These are phyloP conservation scores for Anguilla marmorata DNA, from an alignment of 2,797 vertebrate species.

Conservation along the genomic window DNA sequence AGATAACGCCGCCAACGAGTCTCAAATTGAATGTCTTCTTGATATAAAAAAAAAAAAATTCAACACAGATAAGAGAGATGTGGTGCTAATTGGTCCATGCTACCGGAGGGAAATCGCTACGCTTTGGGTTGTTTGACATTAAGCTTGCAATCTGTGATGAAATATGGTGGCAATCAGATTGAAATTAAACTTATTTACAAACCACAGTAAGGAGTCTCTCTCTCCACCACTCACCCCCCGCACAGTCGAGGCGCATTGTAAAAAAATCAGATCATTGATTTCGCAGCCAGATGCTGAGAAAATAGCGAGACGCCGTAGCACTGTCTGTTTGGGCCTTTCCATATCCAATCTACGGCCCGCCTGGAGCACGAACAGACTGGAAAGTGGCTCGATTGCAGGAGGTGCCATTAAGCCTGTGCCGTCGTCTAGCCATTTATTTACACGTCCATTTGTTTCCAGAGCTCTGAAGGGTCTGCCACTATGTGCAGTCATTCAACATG, in stretches of 20 bases:
- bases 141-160: slow-evolving; percentile 4
- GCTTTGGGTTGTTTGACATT: not conserved
- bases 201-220: not conserved
- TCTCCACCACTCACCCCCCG: not conserved
- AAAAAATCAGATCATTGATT: slow-evolving; percentile 1
- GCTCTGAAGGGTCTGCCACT: not conserved
- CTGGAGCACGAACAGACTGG: not conserved
- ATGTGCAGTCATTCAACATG: slow-evolving; percentile 2
- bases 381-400: not conserved
- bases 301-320: not conserved
- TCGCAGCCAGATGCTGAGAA: not conserved
- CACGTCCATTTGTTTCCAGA: not conserved
- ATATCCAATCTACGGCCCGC: not conserved
- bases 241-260: not conserved
- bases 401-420: not conserved
- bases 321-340: not conserved
- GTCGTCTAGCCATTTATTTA: not conserved
- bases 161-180: not conserved
- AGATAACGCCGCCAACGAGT: not conserved
- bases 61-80: slow-evolving; percentile 11
- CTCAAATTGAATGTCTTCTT: slow-evolving; percentile 12
- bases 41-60: not conserved
- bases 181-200: not conserved
- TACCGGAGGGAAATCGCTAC: not conserved
- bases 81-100: not conserved